These are phyloP conservation scores for Solen grandis DNA, from an alignment of 1,140 invertebrate genomes.

Conservation along the genomic window DNA sequence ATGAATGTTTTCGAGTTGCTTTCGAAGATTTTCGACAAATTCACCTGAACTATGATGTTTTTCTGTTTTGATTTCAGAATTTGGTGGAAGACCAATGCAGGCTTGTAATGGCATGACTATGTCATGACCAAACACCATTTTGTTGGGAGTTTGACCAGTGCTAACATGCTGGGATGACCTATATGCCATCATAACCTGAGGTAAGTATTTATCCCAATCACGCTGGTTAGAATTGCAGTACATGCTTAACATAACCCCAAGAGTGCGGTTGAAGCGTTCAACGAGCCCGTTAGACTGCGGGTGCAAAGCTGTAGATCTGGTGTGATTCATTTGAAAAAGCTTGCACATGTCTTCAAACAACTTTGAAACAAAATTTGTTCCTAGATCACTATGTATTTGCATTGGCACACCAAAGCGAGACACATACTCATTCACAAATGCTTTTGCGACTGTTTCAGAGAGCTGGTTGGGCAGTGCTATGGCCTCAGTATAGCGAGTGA, in stretches of 20 bases:
- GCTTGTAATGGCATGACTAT: constrained; percentile 46
- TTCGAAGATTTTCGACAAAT: constrained; percentile 35
- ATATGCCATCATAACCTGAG: constrained; percentile 62
- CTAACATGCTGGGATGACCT: constrained; percentile 52
- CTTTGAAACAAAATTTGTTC: constrained; percentile 56
- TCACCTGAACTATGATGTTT: not conserved
- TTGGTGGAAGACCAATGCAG: not conserved
- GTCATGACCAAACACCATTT: constrained; percentile 59
- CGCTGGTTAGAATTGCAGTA: constrained; percentile 38
- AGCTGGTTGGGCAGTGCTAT: constrained; percentile 62
- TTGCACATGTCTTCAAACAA: constrained; percentile 51
- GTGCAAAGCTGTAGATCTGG: constrained; percentile 63
- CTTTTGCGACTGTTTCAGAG: constrained; percentile 44
- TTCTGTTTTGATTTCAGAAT: not conserved
- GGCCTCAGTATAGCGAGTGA: constrained; percentile 72
- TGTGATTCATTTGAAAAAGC: constrained; percentile 57
- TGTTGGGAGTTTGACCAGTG: constrained; percentile 57
- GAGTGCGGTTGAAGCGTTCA: constrained; percentile 64
- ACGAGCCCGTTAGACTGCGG: constrained; percentile 72
- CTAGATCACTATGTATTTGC: constrained; percentile 56
- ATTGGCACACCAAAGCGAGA: constrained; percentile 57
- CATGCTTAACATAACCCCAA: constrained; percentile 23
- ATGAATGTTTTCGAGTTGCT: constrained; percentile 17
- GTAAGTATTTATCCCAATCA: constrained; percentile 62
- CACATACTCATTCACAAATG: constrained; percentile 52